Percentiles rank a stretch among this genome's conserved stretches.
Conservation (phyloP, 2,113 vertebrate genomes). For the Notiomystis cincta region DNA sequence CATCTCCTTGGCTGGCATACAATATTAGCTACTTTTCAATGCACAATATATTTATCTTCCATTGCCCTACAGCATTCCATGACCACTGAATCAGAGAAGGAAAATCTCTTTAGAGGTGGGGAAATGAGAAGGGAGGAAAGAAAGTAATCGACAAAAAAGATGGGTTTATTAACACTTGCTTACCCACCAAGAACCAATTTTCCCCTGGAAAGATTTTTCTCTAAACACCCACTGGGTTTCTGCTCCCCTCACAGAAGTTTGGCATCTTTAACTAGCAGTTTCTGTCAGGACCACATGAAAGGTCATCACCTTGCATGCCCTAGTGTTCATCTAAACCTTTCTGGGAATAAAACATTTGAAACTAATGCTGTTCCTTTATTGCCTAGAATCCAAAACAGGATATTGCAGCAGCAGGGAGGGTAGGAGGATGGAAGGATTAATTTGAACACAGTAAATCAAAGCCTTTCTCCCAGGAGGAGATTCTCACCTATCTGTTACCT, state of each 20-base stretch:
- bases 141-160: neutral
- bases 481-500: neutral
- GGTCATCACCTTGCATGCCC: neutral
- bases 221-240: neutral
- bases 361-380: neutral
- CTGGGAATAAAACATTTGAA: conserved; percentile 3
- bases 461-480: neutral
- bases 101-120: neutral
- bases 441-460: neutral
- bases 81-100: neutral
- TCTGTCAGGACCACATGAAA: neutral
- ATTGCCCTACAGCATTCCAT: neutral
- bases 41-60: neutral
- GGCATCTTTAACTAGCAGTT: neutral
- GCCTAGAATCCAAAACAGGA: conserved; percentile 13
- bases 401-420: conserved; percentile 28
- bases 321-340: neutral
- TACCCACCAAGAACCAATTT: neutral
- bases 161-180: conserved; percentile 8
- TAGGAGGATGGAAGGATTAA: neutral
- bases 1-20: neutral
- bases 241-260: neutral
- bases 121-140: neutral
- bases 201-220: neutral
- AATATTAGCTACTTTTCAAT: neutral